Percentiles rank a stretch among this genome's conserved stretches.
Conservation (phyloP, 1,140 invertebrate genomes). For the Lepidurus arcticus region DNA sequence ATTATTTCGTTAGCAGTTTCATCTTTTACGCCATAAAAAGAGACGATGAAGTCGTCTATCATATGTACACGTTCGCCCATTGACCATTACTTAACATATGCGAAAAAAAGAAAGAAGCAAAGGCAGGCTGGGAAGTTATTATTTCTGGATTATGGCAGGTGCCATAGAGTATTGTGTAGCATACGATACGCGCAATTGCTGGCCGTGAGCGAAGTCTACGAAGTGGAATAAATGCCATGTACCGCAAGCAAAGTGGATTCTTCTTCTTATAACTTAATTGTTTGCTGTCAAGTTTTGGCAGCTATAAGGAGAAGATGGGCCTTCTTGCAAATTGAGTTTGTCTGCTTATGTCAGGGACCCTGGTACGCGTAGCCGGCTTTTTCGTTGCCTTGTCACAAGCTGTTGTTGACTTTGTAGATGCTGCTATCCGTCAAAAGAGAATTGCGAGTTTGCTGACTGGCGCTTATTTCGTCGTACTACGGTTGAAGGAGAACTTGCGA, state of each 20-base stretch:
- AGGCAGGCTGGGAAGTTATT: too few relatives aligned
- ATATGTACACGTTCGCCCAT: too few relatives aligned
- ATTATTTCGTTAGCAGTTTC: too few relatives aligned
- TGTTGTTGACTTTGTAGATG: constrained; percentile 14
- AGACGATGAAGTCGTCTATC: too few relatives aligned
- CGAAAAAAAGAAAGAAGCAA: too few relatives aligned
- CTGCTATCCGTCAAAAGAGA: background rate
- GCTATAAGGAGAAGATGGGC: constrained; percentile 9
- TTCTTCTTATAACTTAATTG: background rate
- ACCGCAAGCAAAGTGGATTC: background rate
- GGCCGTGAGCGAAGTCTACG: background rate
- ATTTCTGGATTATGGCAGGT: too few relatives aligned
- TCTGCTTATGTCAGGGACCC: constrained; percentile 13
- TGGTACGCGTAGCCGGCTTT: background rate
- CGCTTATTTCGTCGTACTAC: background rate
- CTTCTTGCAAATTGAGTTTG: constrained; percentile 13
- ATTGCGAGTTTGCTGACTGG: constrained; percentile 18
- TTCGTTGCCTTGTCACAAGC: background rate
- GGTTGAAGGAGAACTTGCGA: background rate
- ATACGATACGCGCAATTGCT: too few relatives aligned
- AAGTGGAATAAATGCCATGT: background rate
- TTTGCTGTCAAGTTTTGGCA: constrained; percentile 18
- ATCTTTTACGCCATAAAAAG: too few relatives aligned
- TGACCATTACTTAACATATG: too few relatives aligned
- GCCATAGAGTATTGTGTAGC: too few relatives aligned